These are phyloP conservation scores for Heliconius charithonia DNA, from an alignment of 2,888 invertebrate genomes.

Conservation along the genomic window DNA sequence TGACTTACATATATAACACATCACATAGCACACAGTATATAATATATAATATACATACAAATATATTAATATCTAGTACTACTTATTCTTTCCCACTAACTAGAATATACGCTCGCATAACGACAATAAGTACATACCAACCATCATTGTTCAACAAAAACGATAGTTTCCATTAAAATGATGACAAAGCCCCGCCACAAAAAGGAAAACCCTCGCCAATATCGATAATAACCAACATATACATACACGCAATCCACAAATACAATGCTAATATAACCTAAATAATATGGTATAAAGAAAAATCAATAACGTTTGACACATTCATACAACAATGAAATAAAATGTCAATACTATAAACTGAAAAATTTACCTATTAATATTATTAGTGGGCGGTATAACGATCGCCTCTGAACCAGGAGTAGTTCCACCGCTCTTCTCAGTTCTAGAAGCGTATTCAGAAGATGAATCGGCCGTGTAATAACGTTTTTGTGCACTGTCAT, in stretches of 20 bases:
- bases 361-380: constrained; percentile 74
- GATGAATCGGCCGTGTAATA: constrained; percentile 73
- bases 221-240: constrained; percentile 67
- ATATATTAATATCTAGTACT: constrained; percentile 12
- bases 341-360: constrained; percentile 55
- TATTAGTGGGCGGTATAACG: constrained; percentile 72
- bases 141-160: constrained; percentile 59
- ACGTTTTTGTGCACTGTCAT: constrained; percentile 79
- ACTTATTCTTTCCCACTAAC: constrained; percentile 16
- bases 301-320: constrained; percentile 76
- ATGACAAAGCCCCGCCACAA: constrained; percentile 65
- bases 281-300: constrained; percentile 71
- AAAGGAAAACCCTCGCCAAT: constrained; percentile 63
- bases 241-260: constrained; percentile 64
- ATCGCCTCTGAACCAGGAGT: constrained; percentile 77
- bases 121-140: constrained; percentile 57
- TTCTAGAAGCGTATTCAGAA: constrained; percentile 71
- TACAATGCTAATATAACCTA: constrained; percentile 78
- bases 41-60: constrained; percentile 1
- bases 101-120: constrained; percentile 35
- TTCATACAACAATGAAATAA: constrained; percentile 63
- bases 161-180: constrained; percentile 59
- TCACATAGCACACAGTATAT: constrained; percentile 1
- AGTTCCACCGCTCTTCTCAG: constrained; percentile 76
- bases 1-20: not conserved